Evolutionary conservation across 2,797 vertebrate species (phyloP), one percentile per base, ranked within the genome.

Genomic region (Furcifer pardalis): DNA sequence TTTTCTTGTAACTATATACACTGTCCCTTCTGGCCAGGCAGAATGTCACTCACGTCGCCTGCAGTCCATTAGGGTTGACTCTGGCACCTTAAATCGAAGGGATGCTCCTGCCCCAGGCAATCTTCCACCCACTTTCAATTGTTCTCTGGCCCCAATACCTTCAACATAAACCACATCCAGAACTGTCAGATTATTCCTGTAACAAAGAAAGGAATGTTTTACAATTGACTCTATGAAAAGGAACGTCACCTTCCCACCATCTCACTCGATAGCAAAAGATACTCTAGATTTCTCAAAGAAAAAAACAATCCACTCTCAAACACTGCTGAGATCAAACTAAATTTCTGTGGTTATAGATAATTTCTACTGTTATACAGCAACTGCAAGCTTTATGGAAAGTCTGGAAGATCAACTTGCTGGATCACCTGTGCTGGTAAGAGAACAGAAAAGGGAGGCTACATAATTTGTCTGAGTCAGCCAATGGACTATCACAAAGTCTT

Each of bases 41-140:
- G 37, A 21, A n/a, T 63, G 6, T 40, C 79, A 95, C 97, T 97
- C 94, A 99, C 98, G 98, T 89, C 97, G 97, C 80, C 96, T 97
- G 93, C 98, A 99, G 94, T 99, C 98, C 98, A 99, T 99, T 1
- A 99, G 96, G 0, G 97, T 98, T 13, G 98, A 98, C 91, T 99
- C 98, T 23, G 98, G 98, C 63, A 99, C 98, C n/a, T 99, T 99
- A 90, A 99, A 99, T 77, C 98, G 97, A 79, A 99, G 97, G 0
- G 98, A 99, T 4, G 97, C 97, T 79, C 97, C 97, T 0, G 96
- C 90, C 0, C 98, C 98, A 0, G 98, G 98, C 5, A 99, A 95
- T 87, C 98, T 98, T 46, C 98, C 98, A 0, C 98, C 98, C 1
- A 99, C 96, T 91, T 97, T 97, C 66, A 99, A 96, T 86, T 99